These are phyloP conservation scores for Musca domestica DNA, from an alignment of 1,140 invertebrate genomes.

Conservation along the genomic window DNA sequence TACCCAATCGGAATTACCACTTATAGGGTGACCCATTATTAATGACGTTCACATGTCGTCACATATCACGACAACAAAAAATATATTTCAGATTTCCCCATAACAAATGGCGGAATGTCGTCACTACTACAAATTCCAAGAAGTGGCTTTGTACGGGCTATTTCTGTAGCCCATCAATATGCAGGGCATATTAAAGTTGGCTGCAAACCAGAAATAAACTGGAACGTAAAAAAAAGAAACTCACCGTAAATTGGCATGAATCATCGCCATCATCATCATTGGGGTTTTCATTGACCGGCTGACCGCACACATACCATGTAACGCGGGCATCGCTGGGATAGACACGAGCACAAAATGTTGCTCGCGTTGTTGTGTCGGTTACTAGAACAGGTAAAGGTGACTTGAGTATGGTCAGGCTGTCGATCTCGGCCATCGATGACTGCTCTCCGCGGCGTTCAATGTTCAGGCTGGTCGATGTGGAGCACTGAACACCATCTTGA, in stretches of 20 bases:
- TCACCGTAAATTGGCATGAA: slow-evolving; percentile 50
- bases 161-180: no score
- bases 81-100: no score
- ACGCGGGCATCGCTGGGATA: slow-evolving; percentile 43
- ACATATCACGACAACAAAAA: no score
- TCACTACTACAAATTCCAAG: no score
- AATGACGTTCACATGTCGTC: no score
- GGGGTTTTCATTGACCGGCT: slow-evolving; percentile 4
- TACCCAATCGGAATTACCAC: no score
- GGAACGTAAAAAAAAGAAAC: slow-evolving; percentile 27
- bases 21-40: no score
- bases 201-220: background rate
- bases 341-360: slow-evolving; percentile 48
- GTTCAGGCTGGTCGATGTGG: slow-evolving; percentile 44
- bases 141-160: no score
- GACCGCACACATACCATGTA: slow-evolving; percentile 38
- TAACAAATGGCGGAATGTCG: no score
- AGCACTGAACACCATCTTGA: slow-evolving; percentile 35
- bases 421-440: slow-evolving; percentile 18
- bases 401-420: slow-evolving; percentile 41
- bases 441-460: slow-evolving; percentile 32
- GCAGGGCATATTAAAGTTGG: no score
- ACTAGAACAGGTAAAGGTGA: slow-evolving; percentile 38
- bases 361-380: slow-evolving; percentile 32
- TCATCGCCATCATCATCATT: slow-evolving; percentile 31